A percentile compares a stretch with the other conserved stretches of the same genome.
phyloP scores from a whole-genome alignment of 2,113 vertebrate species.

The Alethe castanea region DNA sequence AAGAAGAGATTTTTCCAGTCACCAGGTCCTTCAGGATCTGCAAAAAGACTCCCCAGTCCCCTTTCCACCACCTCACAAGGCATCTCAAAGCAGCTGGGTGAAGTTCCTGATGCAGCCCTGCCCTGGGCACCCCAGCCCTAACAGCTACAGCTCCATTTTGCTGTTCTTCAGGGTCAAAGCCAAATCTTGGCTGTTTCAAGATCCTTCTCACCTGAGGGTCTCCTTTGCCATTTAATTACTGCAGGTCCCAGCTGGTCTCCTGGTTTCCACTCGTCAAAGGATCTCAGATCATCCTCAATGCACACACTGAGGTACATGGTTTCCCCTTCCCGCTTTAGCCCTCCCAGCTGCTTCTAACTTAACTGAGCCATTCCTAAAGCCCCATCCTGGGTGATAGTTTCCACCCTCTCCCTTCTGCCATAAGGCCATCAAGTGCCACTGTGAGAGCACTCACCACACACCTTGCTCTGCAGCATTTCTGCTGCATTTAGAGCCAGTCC shows the following conservation, averaged over 20 bases:
- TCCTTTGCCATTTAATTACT: not conserved
- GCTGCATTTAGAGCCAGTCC: not conserved
- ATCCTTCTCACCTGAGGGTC: not conserved
- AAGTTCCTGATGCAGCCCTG: not conserved
- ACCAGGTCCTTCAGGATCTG: not conserved
- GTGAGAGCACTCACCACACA: not conserved
- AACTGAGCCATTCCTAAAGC: not conserved
- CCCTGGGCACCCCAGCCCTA: rapidly evolving
- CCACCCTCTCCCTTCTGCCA: not conserved
- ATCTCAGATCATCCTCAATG: not conserved
- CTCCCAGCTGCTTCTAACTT: not conserved
- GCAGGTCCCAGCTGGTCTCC: not conserved
- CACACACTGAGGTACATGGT: not conserved
- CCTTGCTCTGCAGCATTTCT: not conserved
- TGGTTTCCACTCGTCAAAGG: not conserved
- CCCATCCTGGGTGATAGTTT: not conserved
- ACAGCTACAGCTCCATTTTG: not conserved
- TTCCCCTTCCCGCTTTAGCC: not conserved
- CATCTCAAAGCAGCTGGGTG: not conserved
- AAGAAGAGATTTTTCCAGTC: not conserved
- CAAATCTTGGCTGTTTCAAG: not conserved
- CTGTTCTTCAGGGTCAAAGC: not conserved
- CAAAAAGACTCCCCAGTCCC: not conserved
- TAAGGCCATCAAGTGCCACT: not conserved
- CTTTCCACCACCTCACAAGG: not conserved